A percentile compares a stretch with the other conserved stretches of the same genome.
Evolutionary conservation across 2,797 vertebrate genomes (phyloP).

Genomic region (Steatocranus sp.): DNA sequence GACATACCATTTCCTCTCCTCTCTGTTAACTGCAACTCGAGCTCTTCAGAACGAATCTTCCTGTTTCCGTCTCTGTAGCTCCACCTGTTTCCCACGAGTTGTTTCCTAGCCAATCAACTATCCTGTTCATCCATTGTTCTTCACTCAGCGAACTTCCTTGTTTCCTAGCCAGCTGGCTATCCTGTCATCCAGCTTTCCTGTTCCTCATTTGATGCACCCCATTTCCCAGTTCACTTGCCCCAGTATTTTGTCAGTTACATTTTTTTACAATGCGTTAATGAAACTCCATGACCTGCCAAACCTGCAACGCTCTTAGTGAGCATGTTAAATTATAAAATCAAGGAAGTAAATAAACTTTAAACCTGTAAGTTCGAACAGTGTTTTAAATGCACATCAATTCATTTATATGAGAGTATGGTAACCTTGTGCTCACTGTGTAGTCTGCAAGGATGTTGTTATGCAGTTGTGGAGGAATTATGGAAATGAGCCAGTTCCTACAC

Average conservation of each 20-base stretch:
- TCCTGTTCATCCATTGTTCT: conserved; percentile 59
- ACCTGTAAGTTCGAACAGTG: neutral
- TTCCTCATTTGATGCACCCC: neutral
- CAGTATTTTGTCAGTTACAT: neutral
- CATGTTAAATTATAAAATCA: neutral
- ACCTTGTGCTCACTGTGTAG: neutral
- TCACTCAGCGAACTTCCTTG: neutral
- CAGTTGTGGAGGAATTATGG: conserved; percentile 21
- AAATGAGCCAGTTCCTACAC: conserved; percentile 17
- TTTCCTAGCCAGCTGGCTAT: conserved; percentile 31
- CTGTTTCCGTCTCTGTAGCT: conserved; percentile 18
- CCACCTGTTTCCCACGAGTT: conserved; percentile 42
- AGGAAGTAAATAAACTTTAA: neutral
- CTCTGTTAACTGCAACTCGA: neutral
- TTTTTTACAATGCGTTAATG: neutral
- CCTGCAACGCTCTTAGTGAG: neutral
- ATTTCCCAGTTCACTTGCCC: neutral
- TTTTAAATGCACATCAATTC: neutral
- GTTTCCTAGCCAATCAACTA: conserved; percentile 31
- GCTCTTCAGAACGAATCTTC: conserved; percentile 10
- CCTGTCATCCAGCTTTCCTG: conserved; percentile 34
- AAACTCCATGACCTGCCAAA: neutral
- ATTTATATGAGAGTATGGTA: neutral
- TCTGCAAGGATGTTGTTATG: neutral
- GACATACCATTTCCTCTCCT: neutral